These are phyloP conservation scores for Caenorhabditis sulstoni DNA, from an alignment of 2,888 invertebrate species.

Conservation along the genomic window DNA sequence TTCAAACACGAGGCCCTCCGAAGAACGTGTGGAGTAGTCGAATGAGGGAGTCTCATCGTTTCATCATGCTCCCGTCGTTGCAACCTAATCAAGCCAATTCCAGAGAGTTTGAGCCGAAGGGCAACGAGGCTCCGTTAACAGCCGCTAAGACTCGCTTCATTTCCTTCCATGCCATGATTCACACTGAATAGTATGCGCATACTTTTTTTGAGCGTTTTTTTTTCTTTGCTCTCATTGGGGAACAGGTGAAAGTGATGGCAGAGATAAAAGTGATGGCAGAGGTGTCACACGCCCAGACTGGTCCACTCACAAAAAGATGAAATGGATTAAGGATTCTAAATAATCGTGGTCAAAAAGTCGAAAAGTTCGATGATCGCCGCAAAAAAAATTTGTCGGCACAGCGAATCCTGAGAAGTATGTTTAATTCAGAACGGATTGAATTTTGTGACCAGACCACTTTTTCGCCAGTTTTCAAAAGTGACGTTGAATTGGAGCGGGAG, in stretches of 20 bases:
- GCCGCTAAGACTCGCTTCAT: neutral
- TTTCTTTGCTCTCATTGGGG: too few relatives aligned
- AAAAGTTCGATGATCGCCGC: constrained; percentile 18
- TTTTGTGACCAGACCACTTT: constrained; percentile 1
- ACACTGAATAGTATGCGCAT: too few relatives aligned
- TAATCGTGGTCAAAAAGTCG: constrained; percentile 7
- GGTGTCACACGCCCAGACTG: constrained; percentile 19
- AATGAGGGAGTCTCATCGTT: constrained; percentile 13
- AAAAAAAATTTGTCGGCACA: constrained; percentile 15
- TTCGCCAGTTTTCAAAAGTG: neutral
- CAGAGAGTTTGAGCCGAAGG: constrained; percentile 1
- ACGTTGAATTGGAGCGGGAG: too few relatives aligned
- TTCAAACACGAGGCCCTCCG: neutral
- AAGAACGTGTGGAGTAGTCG: neutral
- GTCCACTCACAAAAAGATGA: constrained; percentile 16
- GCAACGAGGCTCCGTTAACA: neutral
- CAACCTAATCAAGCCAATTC: constrained; percentile 45
- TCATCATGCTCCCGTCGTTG: constrained; percentile 25
- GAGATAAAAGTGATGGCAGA: neutral
- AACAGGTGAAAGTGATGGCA: too few relatives aligned
- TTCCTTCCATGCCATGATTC: neutral
- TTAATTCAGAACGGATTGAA: constrained; percentile 14
- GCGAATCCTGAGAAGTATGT: constrained; percentile 6
- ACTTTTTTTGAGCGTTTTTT: too few relatives aligned
- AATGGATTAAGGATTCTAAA: neutral